Evolutionary conservation across 2,797 vertebrate species (phyloP).

Genomic region (Borostomias antarcticus): DNA sequence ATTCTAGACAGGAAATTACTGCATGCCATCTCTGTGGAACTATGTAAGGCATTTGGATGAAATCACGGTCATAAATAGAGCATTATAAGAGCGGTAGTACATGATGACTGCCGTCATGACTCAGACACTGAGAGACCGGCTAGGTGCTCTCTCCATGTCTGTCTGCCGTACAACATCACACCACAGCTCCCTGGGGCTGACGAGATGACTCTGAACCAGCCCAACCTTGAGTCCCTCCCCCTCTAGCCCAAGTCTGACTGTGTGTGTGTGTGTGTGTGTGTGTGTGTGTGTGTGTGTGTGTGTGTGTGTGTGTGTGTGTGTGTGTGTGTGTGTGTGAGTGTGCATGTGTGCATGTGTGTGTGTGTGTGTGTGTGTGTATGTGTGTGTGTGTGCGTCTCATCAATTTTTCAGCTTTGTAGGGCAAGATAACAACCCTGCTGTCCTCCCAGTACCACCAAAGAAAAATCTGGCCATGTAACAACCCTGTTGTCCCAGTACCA

Average conservation of each 20-base stretch:
- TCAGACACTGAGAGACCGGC: not conserved
- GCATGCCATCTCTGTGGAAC: not conserved
- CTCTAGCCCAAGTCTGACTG: not conserved
- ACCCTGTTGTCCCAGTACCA: conserved; percentile 13
- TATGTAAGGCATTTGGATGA: not conserved
- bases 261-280: not conserved
- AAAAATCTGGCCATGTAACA: conserved; percentile 29
- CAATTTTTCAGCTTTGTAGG: conserved; percentile 22
- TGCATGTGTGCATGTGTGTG: not conserved
- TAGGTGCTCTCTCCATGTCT: not conserved
- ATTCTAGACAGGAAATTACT: no score
- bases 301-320: not conserved
- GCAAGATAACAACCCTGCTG: conserved; percentile 10
- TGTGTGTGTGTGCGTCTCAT: conserved; percentile 18
- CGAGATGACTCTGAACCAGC: not conserved
- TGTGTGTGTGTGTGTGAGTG: not conserved
- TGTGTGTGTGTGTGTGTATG: not conserved
- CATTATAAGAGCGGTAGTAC: not conserved
- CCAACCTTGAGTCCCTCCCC: not conserved
- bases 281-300: no score
- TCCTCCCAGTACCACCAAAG: conserved; percentile 14
- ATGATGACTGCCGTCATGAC: not conserved
- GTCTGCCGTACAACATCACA: not conserved
- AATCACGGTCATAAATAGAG: not conserved
- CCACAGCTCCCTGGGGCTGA: not conserved